Percentiles rank a stretch among this genome's conserved stretches.
Evolutionary conservation across 2,888 invertebrate species (phyloP).

Genomic region (Phoenoteleia sp.): DNA sequence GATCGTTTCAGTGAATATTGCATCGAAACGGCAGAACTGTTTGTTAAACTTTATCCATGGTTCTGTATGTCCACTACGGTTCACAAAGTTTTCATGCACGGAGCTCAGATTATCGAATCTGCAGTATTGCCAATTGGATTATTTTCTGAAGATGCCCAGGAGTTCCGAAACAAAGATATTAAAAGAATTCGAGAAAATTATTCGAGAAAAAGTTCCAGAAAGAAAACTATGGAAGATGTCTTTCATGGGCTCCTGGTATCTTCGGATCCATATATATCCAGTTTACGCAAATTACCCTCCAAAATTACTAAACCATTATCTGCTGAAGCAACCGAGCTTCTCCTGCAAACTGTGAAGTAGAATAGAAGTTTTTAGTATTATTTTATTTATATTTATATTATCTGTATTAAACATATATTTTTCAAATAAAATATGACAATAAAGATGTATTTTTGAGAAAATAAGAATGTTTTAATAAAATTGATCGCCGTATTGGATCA

Average conservation of each 20-base stretch:
- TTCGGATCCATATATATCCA: conserved; percentile 40
- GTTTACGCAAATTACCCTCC: conserved; percentile 15
- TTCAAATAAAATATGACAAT: background rate
- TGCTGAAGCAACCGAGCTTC: background rate
- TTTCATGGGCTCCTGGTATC: conserved; percentile 32
- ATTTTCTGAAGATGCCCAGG: conserved; percentile 79
- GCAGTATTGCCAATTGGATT: conserved; percentile 76
- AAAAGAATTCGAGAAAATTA: conserved; percentile 69
- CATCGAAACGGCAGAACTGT: conserved; percentile 41
- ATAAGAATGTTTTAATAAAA: background rate
- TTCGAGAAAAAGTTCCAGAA: conserved; percentile 73
- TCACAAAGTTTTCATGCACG: conserved; percentile 76
- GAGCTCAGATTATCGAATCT: conserved; percentile 69
- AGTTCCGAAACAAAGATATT: conserved; percentile 73
- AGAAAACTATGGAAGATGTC: conserved; percentile 74
- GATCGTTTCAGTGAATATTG: background rate
- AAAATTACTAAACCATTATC: background rate
- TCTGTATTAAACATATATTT: background rate
- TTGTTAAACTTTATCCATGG: conserved; percentile 75
- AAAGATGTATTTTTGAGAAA: background rate
- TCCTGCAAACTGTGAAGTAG: background rate
- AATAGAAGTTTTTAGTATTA: background rate
- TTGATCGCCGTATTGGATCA: background rate
- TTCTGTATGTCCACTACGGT: conserved; percentile 78
- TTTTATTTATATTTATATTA: background rate